Evolutionary conservation across 1,140 invertebrate species (phyloP).

Genomic region (Zaprionus inermis): DNA sequence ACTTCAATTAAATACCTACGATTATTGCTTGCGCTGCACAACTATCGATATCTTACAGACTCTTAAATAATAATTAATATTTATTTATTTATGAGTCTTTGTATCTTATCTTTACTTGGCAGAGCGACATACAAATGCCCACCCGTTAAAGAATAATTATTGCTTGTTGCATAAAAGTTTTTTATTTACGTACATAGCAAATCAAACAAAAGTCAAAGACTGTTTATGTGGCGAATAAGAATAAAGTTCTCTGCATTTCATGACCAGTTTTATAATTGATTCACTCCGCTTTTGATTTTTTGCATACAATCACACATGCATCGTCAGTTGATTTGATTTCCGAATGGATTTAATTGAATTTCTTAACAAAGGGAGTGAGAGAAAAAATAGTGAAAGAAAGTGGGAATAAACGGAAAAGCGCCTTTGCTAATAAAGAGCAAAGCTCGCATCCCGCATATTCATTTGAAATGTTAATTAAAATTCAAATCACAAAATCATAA

Average conservation of each 20-base stretch:
- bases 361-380: background rate
- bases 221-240: background rate
- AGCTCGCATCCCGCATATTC: conserved; percentile 52
- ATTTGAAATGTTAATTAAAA: conserved; percentile 79
- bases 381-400: background rate
- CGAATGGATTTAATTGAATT: background rate
- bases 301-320: no score
- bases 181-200: background rate
- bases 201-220: background rate
- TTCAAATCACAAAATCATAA: conserved; percentile 70
- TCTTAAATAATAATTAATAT: no score
- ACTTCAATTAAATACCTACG: background rate
- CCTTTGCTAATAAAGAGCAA: background rate
- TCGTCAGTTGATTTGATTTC: conserved; percentile 1
- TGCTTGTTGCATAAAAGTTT: no score
- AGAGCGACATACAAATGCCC: no score
- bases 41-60: background rate
- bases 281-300: background rate
- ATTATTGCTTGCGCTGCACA: background rate
- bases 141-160: no score
- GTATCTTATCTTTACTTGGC: no score
- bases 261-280: background rate
- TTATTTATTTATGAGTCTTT: no score
- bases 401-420: background rate
- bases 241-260: background rate